Evolutionary conservation across 2,888 invertebrate species (phyloP), one percentile per base, ranked within the genome.

Genomic region (Eupithecia pulchellata): DNA sequence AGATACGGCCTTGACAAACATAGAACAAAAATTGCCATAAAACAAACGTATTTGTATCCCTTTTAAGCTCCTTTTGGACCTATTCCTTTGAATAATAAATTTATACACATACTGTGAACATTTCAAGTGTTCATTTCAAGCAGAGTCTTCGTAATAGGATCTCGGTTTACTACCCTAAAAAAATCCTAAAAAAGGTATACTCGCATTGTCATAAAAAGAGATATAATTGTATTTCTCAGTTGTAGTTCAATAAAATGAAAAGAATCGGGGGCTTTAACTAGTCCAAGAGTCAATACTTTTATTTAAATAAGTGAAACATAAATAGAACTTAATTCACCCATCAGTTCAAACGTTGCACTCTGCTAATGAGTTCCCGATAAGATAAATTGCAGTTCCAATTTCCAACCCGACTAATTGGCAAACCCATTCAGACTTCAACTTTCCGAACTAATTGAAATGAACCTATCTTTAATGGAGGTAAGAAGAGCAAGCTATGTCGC

Each of bases 381-480:
- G 36, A 64, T 65, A 64, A 65, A 71, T 66, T 68, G 68, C 69
- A 71, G 61, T 62, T 64, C n/a, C 67, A 70, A 73, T 75, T 69
- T 72, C 27, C 66, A 69, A 68, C 68, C 60, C 58, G 32, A 69
- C 73, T 73, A 66, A 75, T 73, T 73, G 69, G 64, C 71, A 67
- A 60, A 64, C 67, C 66, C 60, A 71, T 71, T 76, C 69, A 69
- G 73, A 66, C 71, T 72, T 67, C 65, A 66, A 52, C 64, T 69
- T 61, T 69, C 42, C 64, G 66, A 76, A 52, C 77, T 75, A 77
- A 70, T 65, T 67, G 34, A 52, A 65, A 55, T 80, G 76, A 82
- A 75, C 71, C 75, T 72, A 17, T 69, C 60, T 32, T 29, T 39
- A 17, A 32, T 27, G 29, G 69, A 70, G 42, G 17, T 29, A 64